Evolutionary conservation across 1,140 invertebrate genomes (phyloP).

Genomic region (Tetragonula clypearis): DNA sequence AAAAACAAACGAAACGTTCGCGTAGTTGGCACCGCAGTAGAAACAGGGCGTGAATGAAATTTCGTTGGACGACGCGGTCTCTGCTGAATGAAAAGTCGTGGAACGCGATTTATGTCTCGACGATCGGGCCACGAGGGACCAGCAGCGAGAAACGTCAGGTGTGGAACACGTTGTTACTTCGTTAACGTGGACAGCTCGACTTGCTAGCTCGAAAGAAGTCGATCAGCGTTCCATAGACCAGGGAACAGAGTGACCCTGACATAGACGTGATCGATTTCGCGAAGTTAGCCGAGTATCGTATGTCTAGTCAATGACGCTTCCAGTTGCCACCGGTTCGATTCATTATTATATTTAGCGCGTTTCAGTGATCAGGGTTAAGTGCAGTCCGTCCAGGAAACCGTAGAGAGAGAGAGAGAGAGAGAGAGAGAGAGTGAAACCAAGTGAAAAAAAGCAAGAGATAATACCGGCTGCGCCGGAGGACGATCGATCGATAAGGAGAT

Average conservation of each 20-base stretch:
- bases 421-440: neutral
- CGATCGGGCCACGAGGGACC: neutral
- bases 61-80: neutral
- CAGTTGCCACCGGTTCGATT: slow-evolving; percentile 29
- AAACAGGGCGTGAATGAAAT: slow-evolving; percentile 2
- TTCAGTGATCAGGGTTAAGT: slow-evolving; percentile 33
- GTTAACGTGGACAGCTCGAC: neutral
- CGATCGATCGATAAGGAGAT: slow-evolving; percentile 25
- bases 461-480: no score
- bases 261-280: slow-evolving; percentile 43
- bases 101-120: neutral
- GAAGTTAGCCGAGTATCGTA: slow-evolving; percentile 12
- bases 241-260: slow-evolving; percentile 34
- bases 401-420: neutral
- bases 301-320: slow-evolving; percentile 46
- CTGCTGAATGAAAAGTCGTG: neutral
- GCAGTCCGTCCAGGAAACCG: neutral
- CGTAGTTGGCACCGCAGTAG: neutral
- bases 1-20: neutral
- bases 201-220: slow-evolving; percentile 11
- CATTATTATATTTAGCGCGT: slow-evolving; percentile 44
- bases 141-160: neutral
- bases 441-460: neutral
- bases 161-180: slow-evolving; percentile 1
- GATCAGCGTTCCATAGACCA: slow-evolving; percentile 3